Conservation (phyloP, 1,140 invertebrate species). For the Sminthurinus signatus region DNA sequence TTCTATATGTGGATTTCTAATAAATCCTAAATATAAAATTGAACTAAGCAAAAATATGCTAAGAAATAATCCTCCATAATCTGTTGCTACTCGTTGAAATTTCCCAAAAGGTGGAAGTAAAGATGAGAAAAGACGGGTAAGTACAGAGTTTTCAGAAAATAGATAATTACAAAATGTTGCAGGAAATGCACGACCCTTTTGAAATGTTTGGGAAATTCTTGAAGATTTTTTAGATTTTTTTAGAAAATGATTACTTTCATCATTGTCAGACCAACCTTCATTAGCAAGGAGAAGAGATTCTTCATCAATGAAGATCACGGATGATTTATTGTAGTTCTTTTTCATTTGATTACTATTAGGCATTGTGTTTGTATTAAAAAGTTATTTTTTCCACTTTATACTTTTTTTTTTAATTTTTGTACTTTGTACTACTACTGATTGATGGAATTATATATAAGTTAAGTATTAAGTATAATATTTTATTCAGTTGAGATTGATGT, state of each 20-base stretch:
- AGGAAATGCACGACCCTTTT: conserved; percentile 8
- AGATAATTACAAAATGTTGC: conserved; percentile 30
- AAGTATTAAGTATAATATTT: no score
- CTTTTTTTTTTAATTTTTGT: no score
- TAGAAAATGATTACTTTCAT: background rate
- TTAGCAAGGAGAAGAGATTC: conserved; percentile 5
- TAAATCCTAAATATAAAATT: conserved; percentile 29
- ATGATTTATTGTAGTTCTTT: conserved; percentile 8
- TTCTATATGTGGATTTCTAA: conserved; percentile 3
- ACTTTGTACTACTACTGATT: no score
- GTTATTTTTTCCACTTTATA: no score
- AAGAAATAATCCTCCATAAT: conserved; percentile 30
- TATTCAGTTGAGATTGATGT: no score
- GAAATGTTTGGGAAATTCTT: background rate
- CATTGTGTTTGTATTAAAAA: no score
- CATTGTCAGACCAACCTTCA: background rate
- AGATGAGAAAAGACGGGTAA: conserved; percentile 26
- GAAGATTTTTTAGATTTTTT: background rate
- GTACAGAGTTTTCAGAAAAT: conserved; percentile 32
- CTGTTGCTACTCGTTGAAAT: conserved; percentile 22
- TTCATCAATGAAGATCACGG: conserved; percentile 35
- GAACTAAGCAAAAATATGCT: conserved; percentile 25
- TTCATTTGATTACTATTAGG: no score
- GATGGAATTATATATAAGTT: no score
- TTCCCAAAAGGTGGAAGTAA: conserved; percentile 35